Base-by-base conservation (phyloP, 1,140 invertebrate species). In the Caerostris darwini region DNA sequence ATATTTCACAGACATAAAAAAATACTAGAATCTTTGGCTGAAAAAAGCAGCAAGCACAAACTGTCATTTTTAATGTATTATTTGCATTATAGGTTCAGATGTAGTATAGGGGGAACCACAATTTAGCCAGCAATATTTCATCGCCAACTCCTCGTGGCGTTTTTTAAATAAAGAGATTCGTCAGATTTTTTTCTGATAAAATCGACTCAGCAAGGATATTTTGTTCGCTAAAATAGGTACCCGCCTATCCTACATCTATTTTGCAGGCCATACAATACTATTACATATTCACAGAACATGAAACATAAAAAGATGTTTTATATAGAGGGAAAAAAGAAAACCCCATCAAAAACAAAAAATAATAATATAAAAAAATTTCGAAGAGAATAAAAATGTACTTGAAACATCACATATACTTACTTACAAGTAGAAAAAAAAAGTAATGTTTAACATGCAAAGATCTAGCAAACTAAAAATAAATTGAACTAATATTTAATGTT, bases 11-110 rank as follows among this genome's bases (percentile, higher is more conserved):
- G 82, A 82, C 77, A 90, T 67, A 91, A 59, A 91, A 17, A 81
- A 91, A 81, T 17, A 91, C 7, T 50, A n/a, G 53, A 90, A 50
- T 82, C 69, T 91, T 91, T 91, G 90, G 90, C 90, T 81, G 90
- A 91, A 91, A 64, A 87, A 82, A 54, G 59, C 64, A 64, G 59
- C 50, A 91, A 82, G 71, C 14, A 77, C 34, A 71, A 77, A 77
- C 10, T 77, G 71, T 77, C 71, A 77, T 77, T 77, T 77, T 50
- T 50, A 34, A 34, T 34, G 34, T 34, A 34, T 34, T 34, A 34
- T 34, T 34, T 34, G 34, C 34, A 34, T 34, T 34, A 34, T 34
- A 50, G n/a, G 34, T 81, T 81, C n/a, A 81, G 34, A 50, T 34
- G 34, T 34, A 6, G 50, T 81, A 10, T 81, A 8, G 12, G 50